Evolutionary conservation across 2,888 invertebrate species (phyloP).

Genomic region (Drosophila anomelani): DNA sequence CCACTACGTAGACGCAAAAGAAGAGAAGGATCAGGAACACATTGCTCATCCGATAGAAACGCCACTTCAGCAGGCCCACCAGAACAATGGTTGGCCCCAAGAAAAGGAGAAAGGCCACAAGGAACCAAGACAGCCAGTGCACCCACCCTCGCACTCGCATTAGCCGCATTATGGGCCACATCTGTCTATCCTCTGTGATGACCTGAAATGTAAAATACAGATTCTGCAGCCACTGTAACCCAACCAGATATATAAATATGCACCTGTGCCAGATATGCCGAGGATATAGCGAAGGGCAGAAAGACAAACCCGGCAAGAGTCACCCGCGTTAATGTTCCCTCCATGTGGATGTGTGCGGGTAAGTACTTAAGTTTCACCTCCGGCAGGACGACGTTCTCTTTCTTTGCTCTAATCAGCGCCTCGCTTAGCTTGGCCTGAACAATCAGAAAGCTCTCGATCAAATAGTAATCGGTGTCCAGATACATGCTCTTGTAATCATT

Average conservation of each 20-base stretch:
- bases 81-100: conserved; percentile 34
- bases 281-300: conserved; percentile 24
- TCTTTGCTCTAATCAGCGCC: conserved; percentile 25
- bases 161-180: conserved; percentile 47
- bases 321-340: not conserved
- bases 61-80: conserved; percentile 27
- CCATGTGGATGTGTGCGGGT: conserved; percentile 5
- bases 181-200: conserved; percentile 49
- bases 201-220: conserved; percentile 22
- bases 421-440: conserved; percentile 43
- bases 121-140: conserved; percentile 57
- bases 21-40: conserved; percentile 86
- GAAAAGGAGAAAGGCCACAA: conserved; percentile 35
- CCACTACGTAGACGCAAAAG: conserved; percentile 88
- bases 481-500: not conserved
- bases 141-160: conserved; percentile 36
- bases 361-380: conserved; percentile 26
- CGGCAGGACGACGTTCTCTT: conserved; percentile 10
- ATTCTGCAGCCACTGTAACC: not conserved
- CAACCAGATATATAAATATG: not conserved
- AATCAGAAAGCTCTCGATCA: conserved; percentile 44
- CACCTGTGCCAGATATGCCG: conserved; percentile 26
- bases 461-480: conserved; percentile 14
- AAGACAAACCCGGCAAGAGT: conserved; percentile 9
- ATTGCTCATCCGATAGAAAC: conserved; percentile 28